phyloP scores from a whole-genome alignment of 2,113 vertebrate genomes.

The Tiliqua scincoides region DNA sequence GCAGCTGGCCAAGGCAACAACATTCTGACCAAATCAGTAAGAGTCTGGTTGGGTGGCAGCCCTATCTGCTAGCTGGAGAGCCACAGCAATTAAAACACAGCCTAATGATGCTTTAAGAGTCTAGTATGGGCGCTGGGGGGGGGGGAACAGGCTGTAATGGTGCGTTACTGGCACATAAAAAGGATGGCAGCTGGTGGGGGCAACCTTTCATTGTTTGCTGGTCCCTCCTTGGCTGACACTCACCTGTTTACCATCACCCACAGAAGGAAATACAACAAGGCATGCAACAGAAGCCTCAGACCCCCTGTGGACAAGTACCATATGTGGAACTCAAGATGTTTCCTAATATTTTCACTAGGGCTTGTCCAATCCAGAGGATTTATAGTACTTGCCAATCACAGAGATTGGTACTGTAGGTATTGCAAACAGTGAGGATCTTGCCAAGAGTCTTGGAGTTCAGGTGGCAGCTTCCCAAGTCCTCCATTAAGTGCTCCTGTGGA shows the following conservation, averaged over 20 bases:
- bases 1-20: not conserved
- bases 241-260: not conserved
- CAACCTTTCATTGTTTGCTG: constrained; percentile 1
- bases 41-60: not conserved
- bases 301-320: not conserved
- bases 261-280: constrained; percentile 23
- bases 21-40: too few species aligned
- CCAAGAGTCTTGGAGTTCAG: too few species aligned
- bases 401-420: too few species aligned
- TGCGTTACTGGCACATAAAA: accelerated
- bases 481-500: too few species aligned
- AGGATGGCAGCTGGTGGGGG: constrained; percentile 19
- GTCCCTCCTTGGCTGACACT: not conserved
- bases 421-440: too few species aligned
- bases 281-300: accelerated
- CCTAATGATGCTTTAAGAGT: not conserved
- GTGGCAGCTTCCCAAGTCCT: too few species aligned
- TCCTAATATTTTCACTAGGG: too few species aligned
- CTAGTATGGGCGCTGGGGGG: not conserved
- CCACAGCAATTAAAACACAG: not conserved
- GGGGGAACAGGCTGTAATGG: constrained; percentile 2
- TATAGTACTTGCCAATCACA: too few species aligned
- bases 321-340: not conserved
- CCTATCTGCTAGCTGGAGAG: not conserved
- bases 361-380: too few species aligned